Conservation (phyloP, 2,888 invertebrate genomes). For the Sphinx pinastri region DNA sequence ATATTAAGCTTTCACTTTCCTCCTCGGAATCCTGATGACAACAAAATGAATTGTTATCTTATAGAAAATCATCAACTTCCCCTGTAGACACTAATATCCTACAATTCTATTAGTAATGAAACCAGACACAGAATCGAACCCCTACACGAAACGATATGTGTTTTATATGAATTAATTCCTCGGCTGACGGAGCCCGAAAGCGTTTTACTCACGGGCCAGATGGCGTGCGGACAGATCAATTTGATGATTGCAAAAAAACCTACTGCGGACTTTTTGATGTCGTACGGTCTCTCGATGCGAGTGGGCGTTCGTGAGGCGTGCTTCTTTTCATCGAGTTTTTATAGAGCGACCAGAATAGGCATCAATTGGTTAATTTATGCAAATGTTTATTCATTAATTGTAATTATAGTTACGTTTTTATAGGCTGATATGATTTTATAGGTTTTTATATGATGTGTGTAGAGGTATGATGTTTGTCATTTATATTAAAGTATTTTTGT, state of each 20-base stretch:
- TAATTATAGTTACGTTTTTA: background rate
- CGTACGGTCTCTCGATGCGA: constrained; percentile 54
- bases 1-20: too few species aligned
- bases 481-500: background rate
- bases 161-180: constrained; percentile 83
- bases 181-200: constrained; percentile 76
- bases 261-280: constrained; percentile 76
- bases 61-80: too few species aligned
- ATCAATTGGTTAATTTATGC: constrained; percentile 17
- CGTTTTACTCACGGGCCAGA: constrained; percentile 82
- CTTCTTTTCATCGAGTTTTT: constrained; percentile 51
- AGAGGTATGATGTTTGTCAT: background rate
- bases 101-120: constrained; percentile 36
- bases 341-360: constrained; percentile 31
- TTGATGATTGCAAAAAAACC: constrained; percentile 82
- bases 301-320: constrained; percentile 49
- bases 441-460: background rate
- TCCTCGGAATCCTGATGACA: too few species aligned
- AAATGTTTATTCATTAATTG: background rate
- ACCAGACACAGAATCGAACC: constrained; percentile 47
- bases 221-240: constrained; percentile 82
- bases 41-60: too few species aligned
- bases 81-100: background rate
- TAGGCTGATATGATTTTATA: too few species aligned
- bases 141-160: constrained; percentile 61